Percentiles rank a stretch among this genome's conserved stretches.
These are phyloP conservation scores for Saccopteryx bilineata DNA, from an alignment of 2,113 vertebrate genomes.

Conservation along the genomic window DNA sequence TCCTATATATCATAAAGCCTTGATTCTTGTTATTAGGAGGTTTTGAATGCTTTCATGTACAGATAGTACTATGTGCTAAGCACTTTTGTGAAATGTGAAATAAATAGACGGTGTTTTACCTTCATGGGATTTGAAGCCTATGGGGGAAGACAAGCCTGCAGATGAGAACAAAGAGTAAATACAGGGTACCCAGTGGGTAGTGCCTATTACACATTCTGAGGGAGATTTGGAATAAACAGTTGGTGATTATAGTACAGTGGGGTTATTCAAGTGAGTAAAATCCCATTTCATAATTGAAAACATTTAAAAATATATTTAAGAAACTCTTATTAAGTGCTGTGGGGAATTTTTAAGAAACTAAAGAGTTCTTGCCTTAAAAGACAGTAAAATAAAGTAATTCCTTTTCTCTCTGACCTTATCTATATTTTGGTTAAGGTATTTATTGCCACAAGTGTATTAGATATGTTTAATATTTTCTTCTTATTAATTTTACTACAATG, in stretches of 20 bases:
- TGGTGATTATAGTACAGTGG: background rate
- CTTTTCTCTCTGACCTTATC: background rate
- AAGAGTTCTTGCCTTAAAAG: constrained; percentile 29
- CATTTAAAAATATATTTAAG: background rate
- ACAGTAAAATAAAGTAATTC: constrained; percentile 53
- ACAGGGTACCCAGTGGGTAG: background rate
- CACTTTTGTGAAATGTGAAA: constrained; percentile 4
- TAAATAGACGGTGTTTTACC: background rate
- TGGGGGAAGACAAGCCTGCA: background rate
- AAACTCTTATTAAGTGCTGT: background rate
- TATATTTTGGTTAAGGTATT: constrained; percentile 24
- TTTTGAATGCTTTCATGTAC: background rate
- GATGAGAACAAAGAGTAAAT: background rate
- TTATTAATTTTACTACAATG: constrained; percentile 22
- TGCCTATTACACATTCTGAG: constrained; percentile 9
- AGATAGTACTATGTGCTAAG: background rate
- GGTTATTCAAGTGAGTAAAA: constrained; percentile 14
- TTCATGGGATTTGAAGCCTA: background rate
- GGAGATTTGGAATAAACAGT: background rate
- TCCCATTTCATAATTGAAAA: constrained; percentile 10
- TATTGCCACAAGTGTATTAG: background rate
- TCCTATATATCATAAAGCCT: background rate
- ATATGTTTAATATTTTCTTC: constrained; percentile 12
- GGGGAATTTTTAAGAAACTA: constrained; percentile 35
- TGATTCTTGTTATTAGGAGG: constrained; percentile 5